phyloP scores from a whole-genome alignment of 2,113 vertebrate species.

The Colaptes auratus region DNA sequence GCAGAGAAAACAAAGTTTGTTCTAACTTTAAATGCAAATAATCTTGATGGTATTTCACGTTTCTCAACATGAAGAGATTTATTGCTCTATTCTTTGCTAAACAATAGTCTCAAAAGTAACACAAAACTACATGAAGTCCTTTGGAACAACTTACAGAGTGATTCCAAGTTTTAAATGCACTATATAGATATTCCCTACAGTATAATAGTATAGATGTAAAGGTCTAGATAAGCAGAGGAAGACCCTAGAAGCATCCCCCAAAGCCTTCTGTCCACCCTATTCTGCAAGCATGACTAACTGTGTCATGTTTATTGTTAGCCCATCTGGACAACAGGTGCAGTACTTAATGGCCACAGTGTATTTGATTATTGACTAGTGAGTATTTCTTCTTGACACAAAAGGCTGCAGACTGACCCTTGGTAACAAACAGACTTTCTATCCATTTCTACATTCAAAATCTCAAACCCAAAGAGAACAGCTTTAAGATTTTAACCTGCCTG shows the following conservation, averaged over 20 bases:
- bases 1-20: background rate
- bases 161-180: background rate
- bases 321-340: conserved; percentile 67
- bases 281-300: conserved; percentile 19
- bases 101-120: background rate
- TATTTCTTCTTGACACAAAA: conserved; percentile 60
- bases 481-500: conserved; percentile 47
- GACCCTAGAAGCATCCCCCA: conserved; percentile 18
- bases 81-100: background rate
- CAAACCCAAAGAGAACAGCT: conserved; percentile 42
- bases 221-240: conserved; percentile 35
- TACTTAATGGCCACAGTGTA: conserved; percentile 13
- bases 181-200: background rate
- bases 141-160: background rate
- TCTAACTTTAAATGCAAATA: background rate
- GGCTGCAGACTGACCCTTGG: background rate
- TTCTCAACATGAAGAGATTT: conserved; percentile 2
- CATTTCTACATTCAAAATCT: conserved; percentile 35
- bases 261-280: conserved; percentile 6
- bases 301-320: conserved; percentile 39
- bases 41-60: background rate
- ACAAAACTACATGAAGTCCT: background rate
- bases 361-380: conserved; percentile 54
- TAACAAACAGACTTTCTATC: background rate
- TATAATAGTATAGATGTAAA: background rate